Base-by-base conservation (phyloP, 2,113 vertebrate species). In the Centropus bengalensis region DNA sequence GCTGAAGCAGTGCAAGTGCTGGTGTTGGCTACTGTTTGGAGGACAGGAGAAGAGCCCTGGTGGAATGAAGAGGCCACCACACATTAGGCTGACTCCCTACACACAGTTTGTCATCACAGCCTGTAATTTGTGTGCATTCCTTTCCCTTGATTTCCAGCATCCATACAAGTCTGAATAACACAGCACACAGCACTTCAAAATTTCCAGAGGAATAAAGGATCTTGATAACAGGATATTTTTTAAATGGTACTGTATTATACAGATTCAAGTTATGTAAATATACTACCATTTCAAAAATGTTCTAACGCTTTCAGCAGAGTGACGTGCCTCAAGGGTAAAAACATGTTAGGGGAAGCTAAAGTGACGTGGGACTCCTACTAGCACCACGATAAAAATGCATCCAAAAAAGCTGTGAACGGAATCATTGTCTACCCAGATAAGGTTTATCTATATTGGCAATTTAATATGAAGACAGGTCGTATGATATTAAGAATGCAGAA, bases 181-280 rank as follows among this genome's bases (percentile, higher is more conserved):
- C 19, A 83, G 27, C 19, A 69, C 38, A 33, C 52, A 82, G 63
- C 33, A 60, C 38, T 80, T 78, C 30, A 71, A 22, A 70, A 93
- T 78, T 95, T 75, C 85, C 73, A 78, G 28, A 51, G 71, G 64
- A 82, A 58, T 44, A 82, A 80, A 86, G 5, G 44, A 66, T 91
- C 49, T 76, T 82, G 83, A 82, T 69, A 92, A 64, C 30, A 77
- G 66, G 6, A 8, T 68, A 45, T 28, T 54, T 78, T 56, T 44
- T 4, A 2, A 74, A 58, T 47, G 54, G 80, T 22, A 7, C 38
- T 64, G 38, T 23, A 33, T 56, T 96, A 40, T 30, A 86, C 63
- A 88, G 55, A 52, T 60, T 81, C 71, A 94, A 91, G 88, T 79
- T 91, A 64, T 71, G 69, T 83, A 93, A 93, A 93, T 90, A 78